These are phyloP conservation scores for Rhabdophis nuchalis DNA, from an alignment of 2,797 vertebrate species.

Conservation along the genomic window DNA sequence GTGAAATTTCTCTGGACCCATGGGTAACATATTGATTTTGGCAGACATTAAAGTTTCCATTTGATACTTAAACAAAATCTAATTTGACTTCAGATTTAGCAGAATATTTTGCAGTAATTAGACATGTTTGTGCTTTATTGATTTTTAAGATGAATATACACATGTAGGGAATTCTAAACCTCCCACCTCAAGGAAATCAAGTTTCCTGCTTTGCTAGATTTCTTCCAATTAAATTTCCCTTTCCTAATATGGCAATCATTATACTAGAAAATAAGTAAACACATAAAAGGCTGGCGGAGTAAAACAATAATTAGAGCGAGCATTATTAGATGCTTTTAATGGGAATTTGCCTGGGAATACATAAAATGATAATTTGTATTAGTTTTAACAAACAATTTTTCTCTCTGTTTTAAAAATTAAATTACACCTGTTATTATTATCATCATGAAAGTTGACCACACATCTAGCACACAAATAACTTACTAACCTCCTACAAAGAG, in stretches of 20 bases:
- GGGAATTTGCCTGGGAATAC: background rate
- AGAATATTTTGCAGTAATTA: constrained; percentile 64
- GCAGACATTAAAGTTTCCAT: constrained; percentile 52
- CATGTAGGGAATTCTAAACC: constrained; percentile 48
- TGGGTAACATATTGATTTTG: constrained; percentile 53
- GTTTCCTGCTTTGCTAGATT: constrained; percentile 18
- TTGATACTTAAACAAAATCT: constrained; percentile 61
- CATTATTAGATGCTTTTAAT: constrained; percentile 16
- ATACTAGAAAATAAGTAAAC: constrained; percentile 33
- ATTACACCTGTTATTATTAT: background rate
- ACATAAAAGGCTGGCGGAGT: constrained; percentile 19
- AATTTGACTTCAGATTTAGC: constrained; percentile 62
- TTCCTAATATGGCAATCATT: constrained; percentile 28
- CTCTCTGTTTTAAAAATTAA: background rate
- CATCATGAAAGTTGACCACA: background rate
- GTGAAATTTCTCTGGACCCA: constrained; percentile 42
- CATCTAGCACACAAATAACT: background rate
- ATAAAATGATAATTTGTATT: constrained; percentile 23
- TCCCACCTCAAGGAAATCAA: constrained; percentile 34
- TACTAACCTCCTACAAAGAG: background rate
- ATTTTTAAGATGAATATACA: constrained; percentile 59
- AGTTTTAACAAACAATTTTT: background rate
- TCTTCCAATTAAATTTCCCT: constrained; percentile 47
- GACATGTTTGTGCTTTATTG: constrained; percentile 60
- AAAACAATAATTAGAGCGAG: constrained; percentile 28